Evolutionary conservation across 2,888 invertebrate species (phyloP).

Genomic region (Erpobdella octoculata): DNA sequence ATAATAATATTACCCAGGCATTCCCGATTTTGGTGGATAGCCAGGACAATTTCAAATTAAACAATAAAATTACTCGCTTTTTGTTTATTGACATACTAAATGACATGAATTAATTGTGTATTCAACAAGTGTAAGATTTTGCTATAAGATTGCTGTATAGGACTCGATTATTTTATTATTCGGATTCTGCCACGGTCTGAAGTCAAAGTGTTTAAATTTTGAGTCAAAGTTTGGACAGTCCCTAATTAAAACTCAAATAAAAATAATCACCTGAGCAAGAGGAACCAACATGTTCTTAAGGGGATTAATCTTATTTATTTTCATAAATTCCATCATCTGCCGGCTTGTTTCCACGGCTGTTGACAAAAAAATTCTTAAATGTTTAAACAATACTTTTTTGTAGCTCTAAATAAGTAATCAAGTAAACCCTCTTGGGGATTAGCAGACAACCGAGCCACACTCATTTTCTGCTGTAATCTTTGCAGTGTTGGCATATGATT

Average conservation of each 20-base stretch:
- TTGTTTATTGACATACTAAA: too few species aligned
- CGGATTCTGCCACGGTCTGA: too few species aligned
- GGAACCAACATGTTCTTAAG: slow-evolving; percentile 64
- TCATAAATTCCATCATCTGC: slow-evolving; percentile 75
- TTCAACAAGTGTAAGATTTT: too few species aligned
- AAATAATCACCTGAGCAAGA: slow-evolving; percentile 47
- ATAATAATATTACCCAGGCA: too few species aligned
- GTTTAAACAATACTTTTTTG: background rate
- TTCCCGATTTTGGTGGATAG: too few species aligned
- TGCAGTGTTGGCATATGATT: slow-evolving; percentile 80
- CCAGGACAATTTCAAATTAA: too few species aligned
- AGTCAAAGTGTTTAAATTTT: too few species aligned
- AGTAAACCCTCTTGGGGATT: slow-evolving; percentile 64
- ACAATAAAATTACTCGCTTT: too few species aligned
- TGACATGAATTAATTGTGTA: too few species aligned
- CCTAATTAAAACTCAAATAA: background rate
- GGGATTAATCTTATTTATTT: slow-evolving; percentile 71
- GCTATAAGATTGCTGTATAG: too few species aligned
- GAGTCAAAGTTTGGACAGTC: background rate
- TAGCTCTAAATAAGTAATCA: background rate
- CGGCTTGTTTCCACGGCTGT: slow-evolving; percentile 65
- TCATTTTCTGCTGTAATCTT: slow-evolving; percentile 71
- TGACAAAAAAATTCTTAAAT: background rate
- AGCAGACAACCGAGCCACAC: slow-evolving; percentile 75
- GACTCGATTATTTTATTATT: too few species aligned